Percentiles rank a stretch among this genome's conserved stretches.
Evolutionary conservation across 2,113 vertebrate species (phyloP).

Genomic region (Poeciliopsis prolifica): DNA sequence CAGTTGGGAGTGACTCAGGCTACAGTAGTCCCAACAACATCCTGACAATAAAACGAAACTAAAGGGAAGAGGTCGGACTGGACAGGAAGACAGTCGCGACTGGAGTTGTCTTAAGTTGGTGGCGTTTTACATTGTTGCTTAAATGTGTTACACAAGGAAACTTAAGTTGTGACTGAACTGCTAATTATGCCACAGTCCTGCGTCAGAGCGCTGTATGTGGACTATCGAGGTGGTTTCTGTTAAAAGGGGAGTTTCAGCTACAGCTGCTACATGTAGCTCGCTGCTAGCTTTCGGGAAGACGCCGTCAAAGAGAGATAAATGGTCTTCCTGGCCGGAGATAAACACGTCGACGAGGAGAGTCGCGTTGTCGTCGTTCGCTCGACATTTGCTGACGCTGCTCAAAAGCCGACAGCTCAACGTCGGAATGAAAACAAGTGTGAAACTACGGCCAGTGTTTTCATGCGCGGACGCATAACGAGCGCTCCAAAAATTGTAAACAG

Average conservation of each 20-base stretch:
- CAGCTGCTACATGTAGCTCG: slow-evolving; percentile 23
- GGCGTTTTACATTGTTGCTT: no score
- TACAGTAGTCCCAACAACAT: background rate
- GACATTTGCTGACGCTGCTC: background rate
- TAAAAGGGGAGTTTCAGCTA: slow-evolving; percentile 27
- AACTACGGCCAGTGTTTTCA: slow-evolving; percentile 3
- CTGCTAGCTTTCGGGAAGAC: slow-evolving; percentile 1
- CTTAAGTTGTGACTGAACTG: no score
- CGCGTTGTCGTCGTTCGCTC: background rate
- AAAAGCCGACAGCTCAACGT: slow-evolving; percentile 13
- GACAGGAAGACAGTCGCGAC: background rate
- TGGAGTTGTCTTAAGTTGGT: no score
- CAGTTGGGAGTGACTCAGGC: background rate
- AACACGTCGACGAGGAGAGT: background rate
- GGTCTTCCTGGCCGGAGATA: background rate
- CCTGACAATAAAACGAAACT: background rate
- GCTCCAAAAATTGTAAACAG: slow-evolving; percentile 9
- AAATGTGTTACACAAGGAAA: no score
- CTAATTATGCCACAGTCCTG: no score
- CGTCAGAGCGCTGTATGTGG: background rate
- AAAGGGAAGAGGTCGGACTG: background rate
- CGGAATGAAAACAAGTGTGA: slow-evolving; percentile 51
- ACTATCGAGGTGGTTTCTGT: slow-evolving; percentile 2
- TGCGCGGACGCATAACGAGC: slow-evolving; percentile 7
- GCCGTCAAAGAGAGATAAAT: background rate